These are phyloP conservation scores for Campopleginae sp. DNA, from an alignment of 2,888 invertebrate species.

Conservation along the genomic window DNA sequence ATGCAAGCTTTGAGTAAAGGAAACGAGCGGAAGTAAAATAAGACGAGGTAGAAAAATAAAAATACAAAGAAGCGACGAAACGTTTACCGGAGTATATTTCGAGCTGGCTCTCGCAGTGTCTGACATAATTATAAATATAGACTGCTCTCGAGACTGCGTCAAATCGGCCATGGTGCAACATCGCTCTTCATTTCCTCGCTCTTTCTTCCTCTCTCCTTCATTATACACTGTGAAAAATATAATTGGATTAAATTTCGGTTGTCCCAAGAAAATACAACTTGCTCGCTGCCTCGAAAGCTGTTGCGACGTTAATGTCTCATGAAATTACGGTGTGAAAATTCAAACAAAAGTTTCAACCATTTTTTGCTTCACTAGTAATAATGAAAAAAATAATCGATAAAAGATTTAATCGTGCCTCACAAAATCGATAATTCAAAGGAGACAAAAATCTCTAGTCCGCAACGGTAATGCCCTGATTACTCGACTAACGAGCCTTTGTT, in stretches of 20 bases:
- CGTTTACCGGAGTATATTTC: constrained; percentile 62
- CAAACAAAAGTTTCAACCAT: not conserved
- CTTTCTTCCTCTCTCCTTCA: constrained; percentile 40
- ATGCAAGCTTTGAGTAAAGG: constrained; percentile 22
- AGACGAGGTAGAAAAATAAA: constrained; percentile 12
- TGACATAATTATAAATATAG: constrained; percentile 82
- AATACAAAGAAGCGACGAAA: constrained; percentile 21
- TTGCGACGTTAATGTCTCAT: not conserved
- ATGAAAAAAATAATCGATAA: not conserved
- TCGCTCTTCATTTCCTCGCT: constrained; percentile 52
- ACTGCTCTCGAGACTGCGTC: constrained; percentile 73
- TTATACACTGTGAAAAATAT: constrained; percentile 37
- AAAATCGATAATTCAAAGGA: constrained; percentile 14
- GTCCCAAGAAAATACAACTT: constrained; percentile 30
- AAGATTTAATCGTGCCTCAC: not conserved
- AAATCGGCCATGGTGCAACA: constrained; percentile 74
- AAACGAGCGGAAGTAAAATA: constrained; percentile 30
- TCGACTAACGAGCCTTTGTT: constrained; percentile 58
- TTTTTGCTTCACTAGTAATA: not conserved
- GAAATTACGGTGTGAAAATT: not conserved
- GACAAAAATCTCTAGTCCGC: constrained; percentile 45
- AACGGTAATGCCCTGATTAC: constrained; percentile 58
- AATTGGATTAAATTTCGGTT: constrained; percentile 57
- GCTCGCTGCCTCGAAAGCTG: not conserved
- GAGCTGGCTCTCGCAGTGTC: constrained; percentile 69